These are phyloP conservation scores for Tachysurus vachellii DNA, from an alignment of 2,113 vertebrate genomes.

Conservation along the genomic window DNA sequence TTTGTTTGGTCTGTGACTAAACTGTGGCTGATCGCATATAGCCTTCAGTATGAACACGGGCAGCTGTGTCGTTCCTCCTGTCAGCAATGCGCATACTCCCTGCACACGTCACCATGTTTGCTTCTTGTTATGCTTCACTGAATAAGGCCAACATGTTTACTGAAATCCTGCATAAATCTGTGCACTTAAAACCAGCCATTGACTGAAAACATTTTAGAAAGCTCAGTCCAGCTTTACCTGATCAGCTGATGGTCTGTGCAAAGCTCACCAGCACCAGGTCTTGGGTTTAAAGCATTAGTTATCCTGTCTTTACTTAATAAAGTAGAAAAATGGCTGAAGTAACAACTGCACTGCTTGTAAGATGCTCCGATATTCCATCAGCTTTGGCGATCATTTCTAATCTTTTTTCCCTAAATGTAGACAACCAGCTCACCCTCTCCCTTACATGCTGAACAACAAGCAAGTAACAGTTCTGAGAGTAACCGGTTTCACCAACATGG, in stretches of 20 bases:
- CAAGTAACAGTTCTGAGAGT: no score
- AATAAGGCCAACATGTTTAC: not conserved
- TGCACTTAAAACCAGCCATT: not conserved
- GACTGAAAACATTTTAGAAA: not conserved
- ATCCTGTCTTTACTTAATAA: not conserved
- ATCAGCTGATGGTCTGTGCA: not conserved
- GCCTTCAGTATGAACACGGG: not conserved
- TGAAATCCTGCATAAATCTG: not conserved
- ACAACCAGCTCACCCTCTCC: no score
- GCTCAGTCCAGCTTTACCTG: not conserved
- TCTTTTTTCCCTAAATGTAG: no score
- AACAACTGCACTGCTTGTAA: no score
- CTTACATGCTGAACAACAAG: no score
- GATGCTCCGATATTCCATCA: no score
- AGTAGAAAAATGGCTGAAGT: no score
- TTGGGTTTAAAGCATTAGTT: not conserved
- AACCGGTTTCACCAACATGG: no score
- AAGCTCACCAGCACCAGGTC: not conserved
- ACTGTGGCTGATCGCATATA: not conserved
- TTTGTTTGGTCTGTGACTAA: not conserved
- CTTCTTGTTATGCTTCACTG: not conserved
- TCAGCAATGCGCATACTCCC: not conserved
- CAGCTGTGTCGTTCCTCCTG: not conserved
- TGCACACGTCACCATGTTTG: not conserved
- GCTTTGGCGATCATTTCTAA: no score